Evolutionary conservation across 2,113 vertebrate genomes (phyloP).

Genomic region (Fregata magnificens): DNA sequence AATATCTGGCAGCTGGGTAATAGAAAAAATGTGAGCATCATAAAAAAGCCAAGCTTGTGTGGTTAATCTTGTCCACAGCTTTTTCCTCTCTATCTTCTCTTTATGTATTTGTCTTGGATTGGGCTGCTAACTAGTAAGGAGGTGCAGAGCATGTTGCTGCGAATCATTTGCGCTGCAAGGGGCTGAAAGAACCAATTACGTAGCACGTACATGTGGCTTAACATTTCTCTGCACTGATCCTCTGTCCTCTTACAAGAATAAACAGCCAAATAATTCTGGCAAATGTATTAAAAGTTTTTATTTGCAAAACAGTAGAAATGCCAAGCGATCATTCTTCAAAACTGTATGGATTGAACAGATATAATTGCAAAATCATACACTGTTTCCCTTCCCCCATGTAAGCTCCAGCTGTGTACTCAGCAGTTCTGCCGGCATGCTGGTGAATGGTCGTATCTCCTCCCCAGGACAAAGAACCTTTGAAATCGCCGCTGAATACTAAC

Average conservation of each 20-base stretch:
- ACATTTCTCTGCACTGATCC: neutral
- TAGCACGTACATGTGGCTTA: neutral
- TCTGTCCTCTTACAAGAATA: neutral
- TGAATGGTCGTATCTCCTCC: slow-evolving; percentile 39
- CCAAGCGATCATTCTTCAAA: neutral
- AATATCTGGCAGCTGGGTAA: slow-evolving; percentile 58
- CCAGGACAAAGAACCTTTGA: slow-evolving; percentile 60
- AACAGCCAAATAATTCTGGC: neutral
- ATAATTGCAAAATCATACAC: neutral
- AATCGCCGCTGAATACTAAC: slow-evolving; percentile 1
- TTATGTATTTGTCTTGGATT: neutral
- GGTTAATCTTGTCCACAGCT: slow-evolving; percentile 40
- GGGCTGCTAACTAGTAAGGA: slow-evolving; percentile 27
- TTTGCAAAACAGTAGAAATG: neutral
- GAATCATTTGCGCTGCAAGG: neutral
- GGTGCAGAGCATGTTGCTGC: neutral
- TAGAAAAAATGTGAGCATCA: slow-evolving; percentile 28
- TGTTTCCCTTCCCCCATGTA: neutral
- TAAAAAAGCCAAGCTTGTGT: neutral
- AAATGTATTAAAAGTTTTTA: neutral
- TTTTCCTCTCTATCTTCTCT: slow-evolving; percentile 17
- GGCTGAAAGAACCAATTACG: slow-evolving; percentile 35
- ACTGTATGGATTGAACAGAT: neutral
- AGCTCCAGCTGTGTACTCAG: slow-evolving; percentile 35
- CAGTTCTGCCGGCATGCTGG: slow-evolving; percentile 19